Evolutionary conservation across 2,797 vertebrate genomes (phyloP).

Genomic region (Diglossa cyanea): DNA sequence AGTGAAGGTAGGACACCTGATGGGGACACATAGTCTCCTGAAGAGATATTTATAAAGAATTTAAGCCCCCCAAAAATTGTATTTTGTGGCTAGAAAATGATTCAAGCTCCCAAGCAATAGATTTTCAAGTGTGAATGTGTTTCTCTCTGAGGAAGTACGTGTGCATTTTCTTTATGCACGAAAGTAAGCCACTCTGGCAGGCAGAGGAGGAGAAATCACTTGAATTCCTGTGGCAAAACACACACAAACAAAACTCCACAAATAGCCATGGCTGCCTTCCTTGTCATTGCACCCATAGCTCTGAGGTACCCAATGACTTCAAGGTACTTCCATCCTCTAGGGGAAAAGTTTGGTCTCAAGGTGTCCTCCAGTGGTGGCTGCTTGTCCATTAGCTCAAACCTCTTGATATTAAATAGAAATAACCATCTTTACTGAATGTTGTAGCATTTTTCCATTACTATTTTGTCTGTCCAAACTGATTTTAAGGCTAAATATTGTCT

Average conservation of each 20-base stretch:
- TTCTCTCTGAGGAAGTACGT: not conserved
- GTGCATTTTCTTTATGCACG: not conserved
- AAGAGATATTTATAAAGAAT: not conserved
- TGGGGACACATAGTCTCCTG: not conserved
- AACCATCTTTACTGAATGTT: not conserved
- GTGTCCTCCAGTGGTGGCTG: not conserved
- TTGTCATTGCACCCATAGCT: not conserved
- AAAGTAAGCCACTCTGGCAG: not conserved
- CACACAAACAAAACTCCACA: not conserved
- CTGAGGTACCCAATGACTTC: not conserved
- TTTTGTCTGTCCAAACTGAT: not conserved
- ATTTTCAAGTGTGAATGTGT: not conserved
- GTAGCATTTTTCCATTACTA: not conserved
- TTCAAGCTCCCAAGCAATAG: not conserved
- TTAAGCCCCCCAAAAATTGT: not conserved
- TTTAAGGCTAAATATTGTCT: not conserved
- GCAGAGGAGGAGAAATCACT: not conserved
- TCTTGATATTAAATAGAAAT: not conserved
- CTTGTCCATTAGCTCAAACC: not conserved
- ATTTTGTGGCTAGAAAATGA: not conserved
- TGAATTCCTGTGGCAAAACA: not conserved
- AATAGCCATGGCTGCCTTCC: not conserved
- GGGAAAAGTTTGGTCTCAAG: not conserved
- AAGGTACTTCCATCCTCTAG: not conserved
- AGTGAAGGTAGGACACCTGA: slow-evolving; percentile 78